Base-by-base conservation (phyloP, 37 sponge, comb jelly and placozoan species). In the Lycopodina hypogea region DNA sequence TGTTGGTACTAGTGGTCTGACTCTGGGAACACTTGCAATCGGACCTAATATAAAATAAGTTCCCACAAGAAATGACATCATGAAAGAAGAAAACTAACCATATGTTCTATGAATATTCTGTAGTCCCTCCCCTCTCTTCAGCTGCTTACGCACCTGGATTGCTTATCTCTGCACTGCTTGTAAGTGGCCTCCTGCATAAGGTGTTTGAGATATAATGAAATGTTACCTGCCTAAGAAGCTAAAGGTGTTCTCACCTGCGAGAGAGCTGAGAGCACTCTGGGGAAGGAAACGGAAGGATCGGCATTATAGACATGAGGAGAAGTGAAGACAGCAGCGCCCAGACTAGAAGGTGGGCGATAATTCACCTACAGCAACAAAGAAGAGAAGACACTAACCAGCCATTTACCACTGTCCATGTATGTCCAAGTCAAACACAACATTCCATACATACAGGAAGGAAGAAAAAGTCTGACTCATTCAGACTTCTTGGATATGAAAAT, bases 251-350 rank as follows among this genome's bases (percentile, higher is more conserved):
- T 42, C 34, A 71, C 71, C 18, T 72, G 36, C 15, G 79, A 78
- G 60, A 51, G n/a, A 9, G 42, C 17, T 23, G 53, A 72, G 14
- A 36, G 62, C 33, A 28, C 64, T 4, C 68, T 69, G 29, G 29
- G 68, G 15, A 84, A 50, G 15, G 79, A 74, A 30, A 33, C 40
- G 19, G 56, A 53, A 15, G 86, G 86, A 45, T 86, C 86, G 39
- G 61, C 86, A 67, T 86, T 78, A 59, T 86, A 86, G 48, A 79
- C 69, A 37, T 86, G 80, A 61, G 80, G 68, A 41, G 86, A 79
- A 23, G 57, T 17, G n/a, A 74, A 36, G 38, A 86, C 64, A 32
- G 77, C 48, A 0, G 21, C 28, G 12, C 86, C 86, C 34, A 86
- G 42, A 12, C 17, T 0, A 52, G 86, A 86, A 2, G 80, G 80